Percentiles rank a stretch among this genome's conserved stretches.
phyloP scores from a whole-genome alignment of 2,888 invertebrate species.

The Aelia acuminata region DNA sequence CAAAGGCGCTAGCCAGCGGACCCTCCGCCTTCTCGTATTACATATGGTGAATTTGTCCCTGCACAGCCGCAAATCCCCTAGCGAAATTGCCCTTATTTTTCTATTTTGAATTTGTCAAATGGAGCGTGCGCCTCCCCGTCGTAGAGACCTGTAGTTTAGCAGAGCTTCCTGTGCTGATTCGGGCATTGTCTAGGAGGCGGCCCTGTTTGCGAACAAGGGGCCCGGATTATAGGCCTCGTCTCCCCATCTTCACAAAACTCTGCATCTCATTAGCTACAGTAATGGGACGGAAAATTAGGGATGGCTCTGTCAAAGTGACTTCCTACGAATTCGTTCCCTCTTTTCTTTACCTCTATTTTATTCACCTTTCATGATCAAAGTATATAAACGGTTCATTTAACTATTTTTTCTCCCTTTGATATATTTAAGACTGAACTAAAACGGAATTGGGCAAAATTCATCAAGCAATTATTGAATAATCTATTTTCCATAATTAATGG shows the following conservation, averaged over 20 bases:
- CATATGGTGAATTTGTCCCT: constrained; percentile 53
- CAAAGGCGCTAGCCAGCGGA: constrained; percentile 28
- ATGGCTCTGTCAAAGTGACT: neutral
- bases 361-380: neutral
- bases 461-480: too few relatives aligned
- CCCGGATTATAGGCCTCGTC: constrained; percentile 44
- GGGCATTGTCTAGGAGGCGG: constrained; percentile 49
- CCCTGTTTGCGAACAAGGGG: constrained; percentile 44
- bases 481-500: too few relatives aligned
- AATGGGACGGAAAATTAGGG: neutral
- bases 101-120: constrained; percentile 60
- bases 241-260: constrained; percentile 7
- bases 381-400: neutral
- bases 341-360: neutral
- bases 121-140: constrained; percentile 50
- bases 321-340: neutral
- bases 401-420: neutral
- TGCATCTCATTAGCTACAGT: neutral
- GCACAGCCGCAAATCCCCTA: neutral
- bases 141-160: constrained; percentile 37
- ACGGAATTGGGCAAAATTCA: too few relatives aligned
- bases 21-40: constrained; percentile 41
- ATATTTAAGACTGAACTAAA: neutral
- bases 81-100: constrained; percentile 59
- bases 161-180: constrained; percentile 54